These are phyloP conservation scores for Tachysurus fulvidraco DNA, from an alignment of 2,113 vertebrate genomes.

Conservation along the genomic window DNA sequence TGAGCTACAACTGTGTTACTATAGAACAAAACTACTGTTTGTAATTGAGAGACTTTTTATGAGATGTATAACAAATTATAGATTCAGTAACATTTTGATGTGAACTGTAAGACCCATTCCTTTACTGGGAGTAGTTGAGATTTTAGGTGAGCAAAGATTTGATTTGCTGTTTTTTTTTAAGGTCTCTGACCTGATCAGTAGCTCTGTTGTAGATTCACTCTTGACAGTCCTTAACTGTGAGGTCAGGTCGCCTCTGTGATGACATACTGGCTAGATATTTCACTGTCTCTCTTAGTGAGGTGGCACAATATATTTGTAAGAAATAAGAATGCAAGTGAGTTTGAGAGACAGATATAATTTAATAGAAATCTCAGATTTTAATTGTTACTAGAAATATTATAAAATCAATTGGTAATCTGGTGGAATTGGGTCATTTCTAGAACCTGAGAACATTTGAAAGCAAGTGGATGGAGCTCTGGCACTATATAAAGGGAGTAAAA, in stretches of 20 bases:
- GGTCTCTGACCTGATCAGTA: neutral
- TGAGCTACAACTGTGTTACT: neutral
- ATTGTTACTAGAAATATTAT: neutral
- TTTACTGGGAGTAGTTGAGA: neutral
- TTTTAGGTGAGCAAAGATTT: neutral
- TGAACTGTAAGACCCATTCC: neutral
- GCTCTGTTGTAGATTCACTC: neutral
- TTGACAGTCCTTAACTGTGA: neutral
- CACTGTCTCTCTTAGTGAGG: neutral
- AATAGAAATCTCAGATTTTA: neutral
- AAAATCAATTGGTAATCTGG: neutral
- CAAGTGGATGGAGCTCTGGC: neutral
- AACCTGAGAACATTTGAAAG: neutral
- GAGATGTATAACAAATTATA: neutral
- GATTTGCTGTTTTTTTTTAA: neutral
- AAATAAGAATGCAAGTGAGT: neutral
- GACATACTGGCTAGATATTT: neutral
- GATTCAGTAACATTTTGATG: neutral
- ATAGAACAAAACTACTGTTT: neutral
- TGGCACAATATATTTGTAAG: neutral
- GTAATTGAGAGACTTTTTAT: neutral
- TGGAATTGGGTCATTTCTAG: too few relatives aligned
- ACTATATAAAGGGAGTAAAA: neutral
- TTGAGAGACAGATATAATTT: neutral
- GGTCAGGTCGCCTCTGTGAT: neutral